Base-by-base conservation (phyloP, 2,888 invertebrate genomes). In the Schrankia costaestrigalis region DNA sequence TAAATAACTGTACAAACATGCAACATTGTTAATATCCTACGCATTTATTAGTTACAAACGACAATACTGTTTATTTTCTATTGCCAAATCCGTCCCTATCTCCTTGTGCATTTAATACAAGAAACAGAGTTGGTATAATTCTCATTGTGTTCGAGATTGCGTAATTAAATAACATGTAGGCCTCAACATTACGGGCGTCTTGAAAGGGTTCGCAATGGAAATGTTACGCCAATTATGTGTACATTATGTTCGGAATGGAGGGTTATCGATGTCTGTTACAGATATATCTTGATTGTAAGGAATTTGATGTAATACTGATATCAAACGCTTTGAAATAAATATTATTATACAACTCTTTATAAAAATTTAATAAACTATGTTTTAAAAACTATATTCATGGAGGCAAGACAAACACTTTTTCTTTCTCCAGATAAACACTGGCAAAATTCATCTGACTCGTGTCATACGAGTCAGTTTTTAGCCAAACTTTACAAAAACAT, bases 111-210 rank as follows among this genome's bases (percentile, higher is more conserved):
- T 62, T 54, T 39, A 56, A 60, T 60, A 66, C 61, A 61, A 63
- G 70, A 69, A 71, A 71, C 73, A 71, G 75, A 77, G 77, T 75
- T 65, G 71, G 75, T 75, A 75, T 76, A 76, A 79, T 73, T 80
- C 78, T 72, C 80, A 86, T 84, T 84, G 85, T 86, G 65, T 71
- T 77, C 78, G 73, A 80, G 85, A 85, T 84, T 84, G 77, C 71
- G 78, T 87, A 87, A 87, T 87, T 86, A 86, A 87, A 87, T 86
- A 86, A 87, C 82, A 86, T 84, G 83, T 83, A 85, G 79, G 77
- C 79, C 71, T 74, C 79, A 76, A 81, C 80, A 77, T 85, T 77
- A 78, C 78, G 76, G 71, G 71, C 72, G 80, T 78, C 83, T 84
- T 84, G 81, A 85, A 83, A 86, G 85, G 86, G 86, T 85, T 78